Evolutionary conservation across 2,113 vertebrate genomes (phyloP).

Genomic region (Crotalus horridus): DNA sequence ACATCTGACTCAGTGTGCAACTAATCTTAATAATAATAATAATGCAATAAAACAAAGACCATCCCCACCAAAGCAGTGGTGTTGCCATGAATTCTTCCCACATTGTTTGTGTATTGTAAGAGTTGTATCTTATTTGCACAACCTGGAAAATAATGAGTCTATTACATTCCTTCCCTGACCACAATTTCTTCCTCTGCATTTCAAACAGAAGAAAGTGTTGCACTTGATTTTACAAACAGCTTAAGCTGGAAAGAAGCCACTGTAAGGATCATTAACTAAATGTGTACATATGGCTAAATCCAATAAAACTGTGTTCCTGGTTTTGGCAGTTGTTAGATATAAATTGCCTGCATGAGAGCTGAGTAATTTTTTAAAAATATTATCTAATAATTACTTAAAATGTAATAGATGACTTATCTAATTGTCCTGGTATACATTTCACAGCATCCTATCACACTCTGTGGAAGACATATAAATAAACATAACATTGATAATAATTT

Average conservation of each 20-base stretch:
- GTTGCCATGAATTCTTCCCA: too few species aligned
- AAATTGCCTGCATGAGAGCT: fast-evolving
- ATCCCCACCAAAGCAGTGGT: background rate
- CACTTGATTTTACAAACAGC: background rate
- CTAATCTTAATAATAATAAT: background rate
- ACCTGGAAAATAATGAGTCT: background rate
- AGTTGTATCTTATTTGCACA: background rate
- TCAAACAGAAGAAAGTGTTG: background rate
- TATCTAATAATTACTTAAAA: background rate
- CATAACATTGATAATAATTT: background rate
- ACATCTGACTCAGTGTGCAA: background rate
- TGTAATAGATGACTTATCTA: background rate
- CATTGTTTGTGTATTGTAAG: too few species aligned
- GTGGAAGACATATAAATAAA: background rate
- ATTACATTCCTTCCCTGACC: background rate
- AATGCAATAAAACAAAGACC: background rate
- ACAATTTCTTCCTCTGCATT: background rate
- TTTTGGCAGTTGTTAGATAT: background rate
- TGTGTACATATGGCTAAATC: background rate
- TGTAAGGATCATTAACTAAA: background rate
- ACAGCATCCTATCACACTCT: background rate
- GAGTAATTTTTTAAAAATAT: background rate
- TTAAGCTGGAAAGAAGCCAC: background rate
- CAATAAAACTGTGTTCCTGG: background rate
- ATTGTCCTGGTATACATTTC: background rate